Evolutionary conservation across 2,888 invertebrate species (phyloP), one percentile per base, ranked within the genome.

Genomic region (Cataglyphis altisquamis): DNA sequence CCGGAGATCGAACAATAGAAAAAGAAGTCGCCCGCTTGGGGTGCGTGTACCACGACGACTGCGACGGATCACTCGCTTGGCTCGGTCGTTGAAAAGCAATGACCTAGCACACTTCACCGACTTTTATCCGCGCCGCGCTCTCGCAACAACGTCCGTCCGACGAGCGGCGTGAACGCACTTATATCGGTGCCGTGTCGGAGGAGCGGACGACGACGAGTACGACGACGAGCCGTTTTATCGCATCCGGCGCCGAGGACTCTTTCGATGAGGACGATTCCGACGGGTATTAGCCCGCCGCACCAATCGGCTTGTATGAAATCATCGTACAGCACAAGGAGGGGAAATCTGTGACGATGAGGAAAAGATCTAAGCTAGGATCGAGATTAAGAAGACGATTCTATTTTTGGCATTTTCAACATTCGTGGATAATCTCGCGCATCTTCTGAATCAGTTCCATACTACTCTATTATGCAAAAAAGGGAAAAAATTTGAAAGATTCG

Each of bases 181-280:
- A 78, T 89, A 87, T 87, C 87, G 75, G 84, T 87, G 70, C 45
- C 52, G 83, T n/a, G 68, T 60, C 66, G 63, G 75, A 74, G 70
- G 70, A 78, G 60, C 48, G 63, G 32, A 57, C 77, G 70, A 78
- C 18, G 32, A 45, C 32, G 68, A 67, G 36, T 15, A 39, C 57
- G 41, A 77, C 66, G 82, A 60, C 84, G 83, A 70, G 80, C 83
- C 73, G 68, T 89, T 88, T 91, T 91, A 91, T 90, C 90, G 84
- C 91, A 90, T 91, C 90, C 91, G 91, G 87, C 89, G 87, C 86
- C 89, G 89, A 89, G 88, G 81, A 88, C 87, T 88, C 87, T 88
- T 82, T 85, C 85, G 73, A 81, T 72, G 86, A 75, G 66, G 86
- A 87, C 77, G 82, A 85, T 64, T 72, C 77, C 63, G 64, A 12